Evolutionary conservation across 2,797 vertebrate species (phyloP), one percentile per base, ranked within the genome.

Genomic region (Urophycis tenuis): DNA sequence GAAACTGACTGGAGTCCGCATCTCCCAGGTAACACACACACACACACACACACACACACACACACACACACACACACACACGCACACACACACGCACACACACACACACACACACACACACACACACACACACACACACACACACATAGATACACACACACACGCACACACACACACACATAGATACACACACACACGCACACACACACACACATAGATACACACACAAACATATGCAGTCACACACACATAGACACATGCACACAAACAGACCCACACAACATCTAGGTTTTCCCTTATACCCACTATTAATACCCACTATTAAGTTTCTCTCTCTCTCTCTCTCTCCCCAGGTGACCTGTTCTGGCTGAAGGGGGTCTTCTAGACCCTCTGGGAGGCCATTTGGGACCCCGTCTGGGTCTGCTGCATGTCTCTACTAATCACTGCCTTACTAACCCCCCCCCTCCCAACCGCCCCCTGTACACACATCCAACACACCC

Each of bases 1-100:
- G 89, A 95, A 92, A 76, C 93, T 97, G 83, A 96, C 95, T 0
- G 95, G 96, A 0, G 71, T 97, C 86, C 94, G 69, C 88, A 96
- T 96, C 87, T 92, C 92, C 75, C 95, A 95, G 95, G 95, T 97
- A 64, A 73, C 39, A 35, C 45, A 53, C 36, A 41, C 72, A 36
- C 29, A 15, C 32, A 3, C 31, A 30, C 11, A 39, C 39, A 11
- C 17, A 32, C 30, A 67, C 12, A 36, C 32, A 72, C 22, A 41
- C 69, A 45, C 41, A 33, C 71, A n/a, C 53, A 49, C 12, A 19
- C 71, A 74, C 45, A 71, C 33, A 71, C 25, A 73, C 73, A 74
- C 41, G 19, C 53, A 12, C 14, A 45, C 71, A 39, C 64, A 70
- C 1, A 70, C 31, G 33, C 30, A 74, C 72, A 76, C 60, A 75